Evolutionary conservation across 2,113 vertebrate species (phyloP), one percentile per base, ranked within the genome.

Genomic region (Burhinus bistriatus): DNA sequence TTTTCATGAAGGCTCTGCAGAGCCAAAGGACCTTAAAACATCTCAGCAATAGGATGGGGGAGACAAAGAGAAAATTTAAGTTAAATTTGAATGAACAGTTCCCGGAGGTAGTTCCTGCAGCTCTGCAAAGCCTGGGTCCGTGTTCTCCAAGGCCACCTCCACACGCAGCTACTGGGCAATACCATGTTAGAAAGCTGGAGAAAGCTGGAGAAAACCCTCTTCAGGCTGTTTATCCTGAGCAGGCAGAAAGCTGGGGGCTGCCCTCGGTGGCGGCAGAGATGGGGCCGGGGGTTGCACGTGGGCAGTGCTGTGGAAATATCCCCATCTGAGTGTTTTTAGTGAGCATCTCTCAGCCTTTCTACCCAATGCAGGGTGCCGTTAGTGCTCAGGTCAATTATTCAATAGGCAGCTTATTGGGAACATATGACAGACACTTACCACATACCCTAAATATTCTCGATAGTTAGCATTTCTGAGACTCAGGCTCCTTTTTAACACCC

Each of bases 401-500:
- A 0, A 52, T 23, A 84, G 16, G 21, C 30, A 2, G 0, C 9
- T 91, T 57, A 87, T 70, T 91, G 30, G 23, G 54, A 95, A 87
- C 81, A 45, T 58, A 27, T 14, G 42, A 82, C 55, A 93, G 87
- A 83, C 91, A 87, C 61, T 93, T 94, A 93, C 57, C 78, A 77
- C 70, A 93, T 90, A 54, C 12, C 70, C 84, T 83, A 91, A 91
- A 91, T 90, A 90, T 94, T 91, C 84, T 76, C 20, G 2, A 45
- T 44, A 66, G 71, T 30, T 83, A 64, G 25, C 68, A 71, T 88
- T 96, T 93, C 85, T 71, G 66, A 71, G 55, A 73, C 64, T 92
- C 85, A 20, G 47, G 25, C 22, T 94, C 47, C 83, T 94, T 96
- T 93, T 92, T 96, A 93, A 94, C 69, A 79, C 38, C 58, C 20